Conservation (phyloP, 2,888 invertebrate species). For the Philhelius pedissequus region DNA sequence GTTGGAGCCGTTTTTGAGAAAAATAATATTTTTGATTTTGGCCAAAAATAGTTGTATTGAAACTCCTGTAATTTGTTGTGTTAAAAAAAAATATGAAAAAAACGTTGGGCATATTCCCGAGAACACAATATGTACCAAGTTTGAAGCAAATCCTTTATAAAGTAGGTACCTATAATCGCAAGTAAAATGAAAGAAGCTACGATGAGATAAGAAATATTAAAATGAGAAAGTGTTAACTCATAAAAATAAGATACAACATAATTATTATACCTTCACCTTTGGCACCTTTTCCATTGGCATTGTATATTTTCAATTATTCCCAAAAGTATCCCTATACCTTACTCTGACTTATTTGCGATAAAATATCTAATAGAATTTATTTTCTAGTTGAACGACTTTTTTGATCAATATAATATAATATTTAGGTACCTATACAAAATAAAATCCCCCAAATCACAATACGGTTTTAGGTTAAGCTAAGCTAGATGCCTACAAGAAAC, state of each 20-base stretch:
- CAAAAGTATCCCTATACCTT: not conserved
- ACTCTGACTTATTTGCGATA: not conserved
- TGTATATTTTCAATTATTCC: not conserved
- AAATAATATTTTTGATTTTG: too few species aligned
- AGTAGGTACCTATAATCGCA: too few species aligned
- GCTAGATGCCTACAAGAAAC: not conserved
- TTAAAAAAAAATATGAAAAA: too few species aligned
- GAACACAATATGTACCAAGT: too few species aligned
- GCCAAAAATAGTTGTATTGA: too few species aligned
- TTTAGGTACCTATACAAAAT: not conserved
- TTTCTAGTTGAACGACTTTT: not conserved
- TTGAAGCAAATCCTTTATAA: too few species aligned
- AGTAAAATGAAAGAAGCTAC: too few species aligned
- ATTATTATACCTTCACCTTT: not conserved
- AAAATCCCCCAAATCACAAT: not conserved
- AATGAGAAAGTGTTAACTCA: not conserved
- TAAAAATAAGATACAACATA: not conserved
- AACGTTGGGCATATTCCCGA: too few species aligned
- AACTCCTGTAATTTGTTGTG: too few species aligned
- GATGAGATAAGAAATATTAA: too few species aligned
- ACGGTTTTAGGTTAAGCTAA: not conserved
- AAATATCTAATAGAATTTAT: constrained; percentile 2
- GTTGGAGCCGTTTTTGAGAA: too few species aligned
- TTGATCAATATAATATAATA: not conserved
- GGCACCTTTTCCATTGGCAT: not conserved